Evolutionary conservation across 1,140 invertebrate genomes (phyloP).

Genomic region (Centruroides vittatus): DNA sequence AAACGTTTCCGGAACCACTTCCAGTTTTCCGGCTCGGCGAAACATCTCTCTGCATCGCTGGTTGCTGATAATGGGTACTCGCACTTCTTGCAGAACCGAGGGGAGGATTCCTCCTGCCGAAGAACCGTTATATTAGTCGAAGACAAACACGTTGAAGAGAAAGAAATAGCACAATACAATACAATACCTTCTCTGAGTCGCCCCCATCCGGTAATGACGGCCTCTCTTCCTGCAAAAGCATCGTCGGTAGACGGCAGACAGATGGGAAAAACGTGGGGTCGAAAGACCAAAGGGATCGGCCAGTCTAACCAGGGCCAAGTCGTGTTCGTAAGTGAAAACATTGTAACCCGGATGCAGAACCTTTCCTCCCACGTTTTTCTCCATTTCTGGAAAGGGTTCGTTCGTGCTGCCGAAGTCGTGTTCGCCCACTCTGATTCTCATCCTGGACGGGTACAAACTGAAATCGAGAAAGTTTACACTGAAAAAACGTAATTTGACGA

Average conservation of each 20-base stretch:
- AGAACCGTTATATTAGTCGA: background rate
- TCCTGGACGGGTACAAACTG: conserved; percentile 78
- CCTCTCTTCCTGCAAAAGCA: conserved; percentile 64
- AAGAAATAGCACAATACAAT: background rate
- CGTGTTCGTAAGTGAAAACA: conserved; percentile 80
- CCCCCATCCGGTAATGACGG: conserved; percentile 85
- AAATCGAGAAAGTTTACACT: background rate
- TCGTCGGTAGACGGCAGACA: conserved; percentile 74
- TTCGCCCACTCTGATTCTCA: conserved; percentile 73
- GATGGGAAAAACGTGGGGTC: conserved; percentile 72
- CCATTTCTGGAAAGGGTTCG: conserved; percentile 74
- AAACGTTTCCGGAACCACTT: conserved; percentile 85
- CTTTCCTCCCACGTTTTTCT: conserved; percentile 73
- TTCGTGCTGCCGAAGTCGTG: conserved; percentile 71
- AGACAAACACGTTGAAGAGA: background rate
- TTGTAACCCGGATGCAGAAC: conserved; percentile 86
- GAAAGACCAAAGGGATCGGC: conserved; percentile 51
- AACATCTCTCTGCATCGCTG: conserved; percentile 81
- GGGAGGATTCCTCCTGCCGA: conserved; percentile 68
- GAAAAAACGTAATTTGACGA: background rate
- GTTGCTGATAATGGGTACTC: conserved; percentile 83
- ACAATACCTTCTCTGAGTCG: conserved; percentile 61
- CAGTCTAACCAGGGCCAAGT: conserved; percentile 73
- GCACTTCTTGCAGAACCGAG: conserved; percentile 75
- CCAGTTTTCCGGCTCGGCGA: conserved; percentile 70